A percentile compares a stretch with the other conserved stretches of the same genome.
These are phyloP conservation scores for Tanaodytes sp. DNA, from an alignment of 2,888 invertebrate genomes.

Conservation along the genomic window DNA sequence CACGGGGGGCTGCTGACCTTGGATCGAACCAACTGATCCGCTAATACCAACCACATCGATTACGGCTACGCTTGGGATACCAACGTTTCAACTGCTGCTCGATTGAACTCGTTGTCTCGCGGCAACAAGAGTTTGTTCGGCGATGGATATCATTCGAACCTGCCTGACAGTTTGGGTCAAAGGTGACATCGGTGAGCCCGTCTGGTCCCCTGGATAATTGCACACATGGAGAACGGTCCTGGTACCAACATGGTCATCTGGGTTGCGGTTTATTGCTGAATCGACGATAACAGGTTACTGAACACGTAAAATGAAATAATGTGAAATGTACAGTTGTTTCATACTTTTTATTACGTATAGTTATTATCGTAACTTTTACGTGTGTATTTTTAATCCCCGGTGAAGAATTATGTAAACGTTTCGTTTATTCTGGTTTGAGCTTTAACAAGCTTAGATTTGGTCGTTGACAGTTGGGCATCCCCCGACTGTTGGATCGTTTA, in stretches of 20 bases:
- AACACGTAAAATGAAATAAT: neutral
- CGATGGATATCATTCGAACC: neutral
- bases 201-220: too few relatives aligned
- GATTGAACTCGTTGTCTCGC: too few relatives aligned
- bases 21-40: neutral
- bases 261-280: too few relatives aligned
- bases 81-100: too few relatives aligned
- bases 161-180: neutral
- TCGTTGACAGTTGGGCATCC: conserved; percentile 7
- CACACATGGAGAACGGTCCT: too few relatives aligned
- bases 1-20: too few relatives aligned
- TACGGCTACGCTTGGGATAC: too few relatives aligned
- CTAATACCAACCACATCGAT: conserved; percentile 20
- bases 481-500: too few relatives aligned
- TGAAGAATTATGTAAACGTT: neutral
- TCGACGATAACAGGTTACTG: conserved; percentile 8
- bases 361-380: too few relatives aligned
- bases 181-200: neutral
- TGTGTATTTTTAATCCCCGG: neutral
- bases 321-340: conserved; percentile 19
- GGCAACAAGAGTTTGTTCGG: too few relatives aligned
- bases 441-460: conserved; percentile 41
- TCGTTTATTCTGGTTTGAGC: conserved; percentile 48
- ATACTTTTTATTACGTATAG: neutral
- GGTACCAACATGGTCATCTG: too few relatives aligned